Base-by-base conservation (phyloP, 2,888 invertebrate species). In the Rotaria magnacalcarata region DNA sequence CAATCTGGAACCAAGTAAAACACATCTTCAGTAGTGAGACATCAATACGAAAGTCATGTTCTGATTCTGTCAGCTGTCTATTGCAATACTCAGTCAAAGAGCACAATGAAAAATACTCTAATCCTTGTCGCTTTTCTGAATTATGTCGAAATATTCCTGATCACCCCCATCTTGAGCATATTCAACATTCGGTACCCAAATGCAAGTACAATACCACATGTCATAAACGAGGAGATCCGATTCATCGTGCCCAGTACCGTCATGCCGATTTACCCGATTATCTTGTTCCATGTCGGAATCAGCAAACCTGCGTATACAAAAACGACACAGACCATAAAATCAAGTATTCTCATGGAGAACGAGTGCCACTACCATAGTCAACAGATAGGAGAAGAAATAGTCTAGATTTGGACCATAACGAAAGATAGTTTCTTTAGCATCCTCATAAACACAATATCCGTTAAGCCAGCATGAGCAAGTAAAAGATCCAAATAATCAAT, bases 341-440 rank as follows among this genome's bases (percentile, higher is more conserved):
- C 24, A n/a, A n/a, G 27, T 60, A 60, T 60, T 60, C 60, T 27
- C 60, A 60, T 60, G 60, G 60, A 24, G 60, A 60, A 60, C 60
- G 14, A 60, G n/a, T 60, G n/a, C 60, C 60, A 24, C 24, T 60
- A 60, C 60, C 60, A 60, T 24, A n/a, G 5, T 60, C n/a, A 7
- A 10, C 60, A 60, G 60, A n/a, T 60, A 52, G 16, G 16, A 52
- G 52, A 52, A 16, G 52, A 52, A 52, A 52, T 52, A 16, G 1
- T 52, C 14, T 52, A 52, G 3, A 52, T 52, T 14, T 52, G 52
- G 16, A 52, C 16, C 52, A 16, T 3, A 52, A 52, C 14, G 16
- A 52, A 52, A 52, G 16, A 52, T 52, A 52, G 16, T 16, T 52
- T 52, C 3, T 52, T 14, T 52, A 52, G 52, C 50, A 11, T 50